These are phyloP conservation scores for Geococcyx californianus DNA, from an alignment of 2,113 vertebrate species.

Conservation along the genomic window DNA sequence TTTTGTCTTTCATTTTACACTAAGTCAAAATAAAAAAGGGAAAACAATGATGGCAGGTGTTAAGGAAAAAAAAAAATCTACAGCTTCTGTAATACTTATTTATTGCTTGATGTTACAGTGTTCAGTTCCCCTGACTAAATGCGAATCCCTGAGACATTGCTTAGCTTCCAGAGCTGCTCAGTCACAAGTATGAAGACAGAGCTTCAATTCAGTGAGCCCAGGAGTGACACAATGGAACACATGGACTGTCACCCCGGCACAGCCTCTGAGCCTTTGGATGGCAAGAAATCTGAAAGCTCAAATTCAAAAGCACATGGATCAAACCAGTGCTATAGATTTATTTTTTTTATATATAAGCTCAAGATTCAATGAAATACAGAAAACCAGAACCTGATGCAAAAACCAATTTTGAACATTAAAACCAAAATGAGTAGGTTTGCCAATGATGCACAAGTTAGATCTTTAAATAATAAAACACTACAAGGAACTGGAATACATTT, in stretches of 20 bases:
- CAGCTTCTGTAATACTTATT: neutral
- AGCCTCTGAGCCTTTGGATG: neutral
- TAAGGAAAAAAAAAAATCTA: neutral
- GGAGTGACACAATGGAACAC: neutral
- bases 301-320: neutral
- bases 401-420: neutral
- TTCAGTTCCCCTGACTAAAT: neutral
- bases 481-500: neutral
- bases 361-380: neutral
- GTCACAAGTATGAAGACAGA: neutral
- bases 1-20: neutral
- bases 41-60: neutral
- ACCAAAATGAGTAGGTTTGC: neutral
- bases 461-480: neutral
- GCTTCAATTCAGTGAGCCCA: neutral
- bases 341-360: neutral
- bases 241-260: accelerated
- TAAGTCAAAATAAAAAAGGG: neutral
- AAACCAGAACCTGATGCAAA: neutral
- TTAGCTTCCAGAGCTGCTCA: neutral
- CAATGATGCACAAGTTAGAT: neutral
- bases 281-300: neutral
- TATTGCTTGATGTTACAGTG: neutral
- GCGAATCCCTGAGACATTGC: neutral
- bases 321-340: neutral